These are phyloP conservation scores for Stichopus horrens DNA, from an alignment of 53 echinoderm and acorn worm genomes.

Conservation along the genomic window DNA sequence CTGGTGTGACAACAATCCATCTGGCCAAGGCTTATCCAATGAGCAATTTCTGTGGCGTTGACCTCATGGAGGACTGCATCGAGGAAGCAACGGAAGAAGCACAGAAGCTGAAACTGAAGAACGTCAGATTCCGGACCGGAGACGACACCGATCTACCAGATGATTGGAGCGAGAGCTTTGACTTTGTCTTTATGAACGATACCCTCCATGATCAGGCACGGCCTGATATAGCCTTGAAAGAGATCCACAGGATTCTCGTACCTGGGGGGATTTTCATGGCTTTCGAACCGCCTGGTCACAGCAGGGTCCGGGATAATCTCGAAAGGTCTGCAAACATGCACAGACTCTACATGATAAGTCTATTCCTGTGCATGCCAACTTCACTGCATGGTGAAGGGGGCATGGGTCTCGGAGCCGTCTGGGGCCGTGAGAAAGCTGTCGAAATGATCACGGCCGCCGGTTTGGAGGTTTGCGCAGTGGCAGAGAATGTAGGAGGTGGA, in stretches of 20 bases:
- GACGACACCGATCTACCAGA: constrained; percentile 10
- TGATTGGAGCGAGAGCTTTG: constrained; percentile 17
- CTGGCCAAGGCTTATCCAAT: constrained; percentile 22
- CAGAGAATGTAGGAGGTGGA: background rate
- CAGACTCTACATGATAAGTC: constrained; percentile 33
- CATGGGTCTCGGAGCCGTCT: constrained; percentile 25
- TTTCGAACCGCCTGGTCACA: constrained; percentile 8
- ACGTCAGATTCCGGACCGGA: background rate
- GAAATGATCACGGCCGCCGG: constrained; percentile 56
- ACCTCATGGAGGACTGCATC: background rate
- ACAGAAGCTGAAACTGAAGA: background rate
- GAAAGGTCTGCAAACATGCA: background rate
- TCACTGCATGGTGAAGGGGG: constrained; percentile 53
- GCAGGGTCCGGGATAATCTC: constrained; percentile 8
- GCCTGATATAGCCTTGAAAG: background rate
- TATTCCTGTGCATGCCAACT: constrained; percentile 65
- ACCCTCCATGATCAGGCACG: constrained; percentile 34
- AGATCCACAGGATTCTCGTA: background rate
- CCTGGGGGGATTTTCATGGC: background rate
- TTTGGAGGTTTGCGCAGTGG: constrained; percentile 44
- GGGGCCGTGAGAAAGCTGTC: constrained; percentile 68
- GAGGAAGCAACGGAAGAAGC: background rate
- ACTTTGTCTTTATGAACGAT: constrained; percentile 16
- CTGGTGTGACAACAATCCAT: background rate
- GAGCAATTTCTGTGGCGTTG: constrained; percentile 13